Base-by-base conservation (phyloP, 2,113 vertebrate genomes). In the Sylvilagus bachmani region DNA sequence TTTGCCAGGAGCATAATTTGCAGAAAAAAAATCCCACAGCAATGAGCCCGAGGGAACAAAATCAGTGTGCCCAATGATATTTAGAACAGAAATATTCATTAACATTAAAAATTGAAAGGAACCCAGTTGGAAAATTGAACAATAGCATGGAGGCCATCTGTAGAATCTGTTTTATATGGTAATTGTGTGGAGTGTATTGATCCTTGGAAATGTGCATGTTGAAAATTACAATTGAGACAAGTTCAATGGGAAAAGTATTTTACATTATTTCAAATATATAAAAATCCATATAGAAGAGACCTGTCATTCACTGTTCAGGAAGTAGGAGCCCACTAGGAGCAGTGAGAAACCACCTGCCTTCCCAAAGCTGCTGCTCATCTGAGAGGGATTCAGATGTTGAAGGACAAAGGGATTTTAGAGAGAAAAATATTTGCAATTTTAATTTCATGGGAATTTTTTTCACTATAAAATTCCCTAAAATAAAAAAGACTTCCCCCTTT, bases 91-190 rank as follows among this genome's bases (percentile, higher is more conserved):
- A 70, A 58, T 88, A 49, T 78, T 90, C 31, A n/a, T 77, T 66
- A 91, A 64, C 36, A 38, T 55, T 91, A 74, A 93, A 93, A 71
- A 55, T 86, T 74, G 90, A 58, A 64, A 90, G 22, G 75, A 84
- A 90, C 12, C n/a, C 73, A 31, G 13, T 55, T 51, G 12, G 53
- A 49, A 94, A 81, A 77, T 69, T 33, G 25, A 89, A 69, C 0
- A 10, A 27, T 51, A 64, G 4, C 38, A 24, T 71, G 17, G 13
- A 91, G 8, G 8, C 38, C 80, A 78, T 74, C 71, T 27, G 10
- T n/a, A 83, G 53, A 86, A 86, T 70, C 3, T 17, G 14, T 71
- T 77, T 80, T 49, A 66, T 36, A 16, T 16, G 24, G 12, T 69
- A 19, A 44, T 58, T 74, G 27, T 78, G 10, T 49, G 22, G 49